Conservation (phyloP, 2,888 invertebrate genomes). For the Druceiella hillmani region DNA sequence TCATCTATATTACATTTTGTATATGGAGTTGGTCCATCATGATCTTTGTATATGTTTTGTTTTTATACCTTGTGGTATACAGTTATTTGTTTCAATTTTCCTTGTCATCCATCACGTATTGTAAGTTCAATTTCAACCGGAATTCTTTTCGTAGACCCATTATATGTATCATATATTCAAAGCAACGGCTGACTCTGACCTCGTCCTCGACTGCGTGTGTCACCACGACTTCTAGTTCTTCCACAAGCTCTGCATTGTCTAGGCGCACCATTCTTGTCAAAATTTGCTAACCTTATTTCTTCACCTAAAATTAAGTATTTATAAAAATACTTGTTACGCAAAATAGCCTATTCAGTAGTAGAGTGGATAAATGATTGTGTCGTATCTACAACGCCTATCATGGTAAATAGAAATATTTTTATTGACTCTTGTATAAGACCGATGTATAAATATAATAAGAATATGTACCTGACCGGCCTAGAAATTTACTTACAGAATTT, state of each 20-base stretch:
- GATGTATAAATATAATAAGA: too few relatives aligned
- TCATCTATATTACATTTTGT: constrained; percentile 12
- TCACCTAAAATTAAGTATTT: neutral
- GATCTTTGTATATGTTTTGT: constrained; percentile 12
- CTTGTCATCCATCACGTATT: constrained; percentile 5
- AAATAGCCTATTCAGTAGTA: too few relatives aligned
- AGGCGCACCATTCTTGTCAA: too few relatives aligned
- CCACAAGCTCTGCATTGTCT: constrained; percentile 2
- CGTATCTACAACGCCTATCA: too few relatives aligned
- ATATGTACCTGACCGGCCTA: too few relatives aligned
- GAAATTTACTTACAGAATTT: too few relatives aligned
- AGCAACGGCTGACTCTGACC: constrained; percentile 7
- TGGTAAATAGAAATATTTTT: too few relatives aligned
- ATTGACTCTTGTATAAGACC: too few relatives aligned
- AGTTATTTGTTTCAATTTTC: constrained; percentile 6
- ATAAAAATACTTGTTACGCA: too few relatives aligned
- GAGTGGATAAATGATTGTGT: too few relatives aligned
- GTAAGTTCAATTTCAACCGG: constrained; percentile 4
- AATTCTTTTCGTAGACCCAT: too few relatives aligned
- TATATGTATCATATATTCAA: constrained; percentile 5
- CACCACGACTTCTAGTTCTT: constrained; percentile 7
- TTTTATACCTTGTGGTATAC: constrained; percentile 5
- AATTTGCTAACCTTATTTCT: neutral
- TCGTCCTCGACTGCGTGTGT: constrained; percentile 8
- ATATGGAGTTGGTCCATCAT: constrained; percentile 10